Conservation (phyloP, 2,797 vertebrate species). For the Australoheros facetus region DNA sequence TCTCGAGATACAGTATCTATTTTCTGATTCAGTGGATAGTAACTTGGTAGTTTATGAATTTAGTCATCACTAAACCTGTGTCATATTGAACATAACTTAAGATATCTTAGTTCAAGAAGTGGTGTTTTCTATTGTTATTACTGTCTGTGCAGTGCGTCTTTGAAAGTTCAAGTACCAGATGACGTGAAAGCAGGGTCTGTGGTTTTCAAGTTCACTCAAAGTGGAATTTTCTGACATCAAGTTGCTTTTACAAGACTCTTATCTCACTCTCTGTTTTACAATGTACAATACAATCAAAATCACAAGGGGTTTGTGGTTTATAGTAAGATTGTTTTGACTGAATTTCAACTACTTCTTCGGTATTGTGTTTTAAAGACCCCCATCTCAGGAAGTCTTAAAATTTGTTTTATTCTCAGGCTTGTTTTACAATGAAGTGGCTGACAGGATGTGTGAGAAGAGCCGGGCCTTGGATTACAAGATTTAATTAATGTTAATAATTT, state of each 20-base stretch:
- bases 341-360: not conserved
- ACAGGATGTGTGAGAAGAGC: not conserved
- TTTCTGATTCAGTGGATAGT: not conserved
- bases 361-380: not conserved
- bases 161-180: conserved; percentile 34
- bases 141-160: conserved; percentile 8
- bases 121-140: conserved; percentile 6
- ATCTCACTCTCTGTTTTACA: conserved; percentile 12
- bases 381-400: not conserved
- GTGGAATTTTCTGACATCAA: conserved; percentile 37
- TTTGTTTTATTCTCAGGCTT: not conserved
- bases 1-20: not conserved
- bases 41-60: not conserved
- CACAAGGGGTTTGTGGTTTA: conserved; percentile 8
- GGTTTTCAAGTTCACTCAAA: conserved; percentile 60
- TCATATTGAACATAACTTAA: not conserved
- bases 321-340: not conserved
- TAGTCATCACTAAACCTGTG: conserved; percentile 12
- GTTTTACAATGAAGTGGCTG: not conserved
- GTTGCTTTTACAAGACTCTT: conserved; percentile 2
- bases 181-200: conserved; percentile 42
- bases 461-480: not conserved
- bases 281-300: not conserved
- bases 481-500: not conserved
- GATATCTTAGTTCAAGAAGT: not conserved